Evolutionary conservation across 1,140 invertebrate genomes (phyloP).

Genomic region (Neocloeon triangulifer): DNA sequence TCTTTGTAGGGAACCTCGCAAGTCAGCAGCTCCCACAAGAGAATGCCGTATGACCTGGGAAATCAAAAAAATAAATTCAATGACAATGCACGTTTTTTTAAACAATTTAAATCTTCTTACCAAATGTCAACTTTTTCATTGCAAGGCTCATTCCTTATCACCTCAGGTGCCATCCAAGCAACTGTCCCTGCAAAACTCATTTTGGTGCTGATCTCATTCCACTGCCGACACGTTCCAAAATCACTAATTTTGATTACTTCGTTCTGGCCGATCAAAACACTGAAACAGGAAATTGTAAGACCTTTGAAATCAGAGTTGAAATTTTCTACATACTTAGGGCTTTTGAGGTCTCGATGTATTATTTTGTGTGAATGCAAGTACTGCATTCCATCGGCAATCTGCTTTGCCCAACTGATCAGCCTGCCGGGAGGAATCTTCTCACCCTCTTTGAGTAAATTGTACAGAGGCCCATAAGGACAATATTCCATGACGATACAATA

Average conservation of each 20-base stretch:
- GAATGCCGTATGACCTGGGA: constrained; percentile 75
- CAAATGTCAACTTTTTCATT: constrained; percentile 95
- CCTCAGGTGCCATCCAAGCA: constrained; percentile 98
- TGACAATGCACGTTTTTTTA: too few relatives aligned
- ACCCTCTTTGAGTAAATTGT: constrained; percentile 65
- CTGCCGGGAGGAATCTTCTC: constrained; percentile 60
- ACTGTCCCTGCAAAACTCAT: constrained; percentile 97
- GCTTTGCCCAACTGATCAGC: constrained; percentile 79
- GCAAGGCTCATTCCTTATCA: constrained; percentile 88
- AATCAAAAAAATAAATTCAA: too few relatives aligned
- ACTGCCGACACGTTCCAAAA: constrained; percentile 88
- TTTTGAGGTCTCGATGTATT: constrained; percentile 91
- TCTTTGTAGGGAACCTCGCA: constrained; percentile 92
- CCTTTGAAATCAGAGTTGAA: neutral
- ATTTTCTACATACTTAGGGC: constrained; percentile 60
- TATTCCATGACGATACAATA: constrained; percentile 97
- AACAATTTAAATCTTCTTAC: constrained; percentile 24
- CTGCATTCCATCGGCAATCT: constrained; percentile 89
- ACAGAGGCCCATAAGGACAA: constrained; percentile 85
- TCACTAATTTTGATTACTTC: constrained; percentile 92
- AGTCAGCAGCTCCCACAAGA: constrained; percentile 90
- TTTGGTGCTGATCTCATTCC: constrained; percentile 84
- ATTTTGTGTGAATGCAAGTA: constrained; percentile 93
- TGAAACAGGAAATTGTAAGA: constrained; percentile 26
- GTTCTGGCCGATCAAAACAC: constrained; percentile 76